phyloP scores from a whole-genome alignment of 2,113 vertebrate species.

The Semnornis frantzii region DNA sequence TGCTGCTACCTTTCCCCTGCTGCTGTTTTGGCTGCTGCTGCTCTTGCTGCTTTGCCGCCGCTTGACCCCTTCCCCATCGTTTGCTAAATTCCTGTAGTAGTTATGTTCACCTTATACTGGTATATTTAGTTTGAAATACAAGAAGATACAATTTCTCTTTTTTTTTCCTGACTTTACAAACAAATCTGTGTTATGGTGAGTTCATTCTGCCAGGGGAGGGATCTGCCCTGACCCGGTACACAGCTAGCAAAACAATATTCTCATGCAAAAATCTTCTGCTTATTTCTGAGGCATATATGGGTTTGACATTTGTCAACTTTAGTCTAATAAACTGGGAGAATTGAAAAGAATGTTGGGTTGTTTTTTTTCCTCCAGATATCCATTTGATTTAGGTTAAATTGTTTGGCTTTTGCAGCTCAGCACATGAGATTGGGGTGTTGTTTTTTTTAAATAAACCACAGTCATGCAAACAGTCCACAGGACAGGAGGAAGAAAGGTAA shows the following conservation, averaged over 20 bases:
- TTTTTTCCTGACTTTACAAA: too few species aligned
- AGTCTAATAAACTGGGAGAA: slow-evolving; percentile 3
- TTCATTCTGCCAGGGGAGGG: too few species aligned
- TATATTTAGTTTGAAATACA: too few species aligned
- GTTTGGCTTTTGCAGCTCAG: slow-evolving; percentile 33
- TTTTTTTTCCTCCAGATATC: background rate
- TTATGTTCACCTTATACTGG: too few species aligned
- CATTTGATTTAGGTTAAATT: slow-evolving; percentile 56
- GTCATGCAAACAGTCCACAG: background rate
- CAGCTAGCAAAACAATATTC: background rate
- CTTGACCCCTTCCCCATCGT: too few species aligned
- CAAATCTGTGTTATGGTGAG: too few species aligned
- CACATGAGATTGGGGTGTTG: slow-evolving; percentile 16
- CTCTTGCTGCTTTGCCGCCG: too few species aligned
- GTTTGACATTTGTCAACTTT: slow-evolving; percentile 10
- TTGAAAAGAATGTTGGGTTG: background rate
- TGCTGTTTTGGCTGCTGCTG: too few species aligned
- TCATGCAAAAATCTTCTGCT: slow-evolving; percentile 1
- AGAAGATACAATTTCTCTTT: too few species aligned
- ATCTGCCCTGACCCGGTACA: too few species aligned
- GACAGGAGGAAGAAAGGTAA: slow-evolving; percentile 29
- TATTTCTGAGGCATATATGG: background rate
- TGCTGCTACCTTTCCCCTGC: too few species aligned
- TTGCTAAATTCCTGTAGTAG: too few species aligned
- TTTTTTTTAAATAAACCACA: slow-evolving; percentile 30